Evolutionary conservation across 2,113 vertebrate species (phyloP), one percentile per base, ranked within the genome.

Genomic region (Montifringilla adamsi): DNA sequence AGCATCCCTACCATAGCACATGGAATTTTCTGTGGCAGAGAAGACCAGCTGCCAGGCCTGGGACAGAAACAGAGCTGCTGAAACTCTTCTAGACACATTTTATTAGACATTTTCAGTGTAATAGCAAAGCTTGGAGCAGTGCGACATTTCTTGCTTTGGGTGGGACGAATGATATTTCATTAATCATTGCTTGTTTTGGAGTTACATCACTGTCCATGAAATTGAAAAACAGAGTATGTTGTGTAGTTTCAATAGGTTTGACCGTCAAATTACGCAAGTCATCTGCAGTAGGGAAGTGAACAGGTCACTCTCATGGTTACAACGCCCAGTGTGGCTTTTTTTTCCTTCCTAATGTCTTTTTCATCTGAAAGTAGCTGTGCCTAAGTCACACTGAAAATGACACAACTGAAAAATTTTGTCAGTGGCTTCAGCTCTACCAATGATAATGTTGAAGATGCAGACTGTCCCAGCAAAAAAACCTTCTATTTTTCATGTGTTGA

Each of bases 131-230:
- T 68, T 60, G 69, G 74, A 96, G 68, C 53, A 81, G 41, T 12
- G 49, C 89, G 85, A 94, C 72, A 86, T 95, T 96, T 92, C 79
- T 86, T 62, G 64, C 33, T 22, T 24, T 94, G 93, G 94, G 93
- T 95, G 95, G 95, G 87, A 95, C 41, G 0, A 79, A 63, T 68
- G n/a, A 15, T 67, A 62, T 67, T 87, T 93, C 79, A 95, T 97
- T 95, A 96, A 94, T 95, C 96, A 96, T 47, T 64, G 30, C 94
- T 91, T 93, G 64, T 80, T 96, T 93, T 91, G 68, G 49, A 90
- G 80, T 95, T 94, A 94, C 87, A 82, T 93, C 91, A 96, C 74
- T 79, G 76, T 67, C 79, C 81, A 58, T 78, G 81, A 84, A 82
- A 70, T 10, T 73, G 88, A 84, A 93, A 94, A 96, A 96, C 93